A percentile compares a stretch with the other conserved stretches of the same genome.
These are phyloP conservation scores for Gallinago solitaria DNA, from an alignment of 2,797 vertebrate genomes.

Conservation along the genomic window DNA sequence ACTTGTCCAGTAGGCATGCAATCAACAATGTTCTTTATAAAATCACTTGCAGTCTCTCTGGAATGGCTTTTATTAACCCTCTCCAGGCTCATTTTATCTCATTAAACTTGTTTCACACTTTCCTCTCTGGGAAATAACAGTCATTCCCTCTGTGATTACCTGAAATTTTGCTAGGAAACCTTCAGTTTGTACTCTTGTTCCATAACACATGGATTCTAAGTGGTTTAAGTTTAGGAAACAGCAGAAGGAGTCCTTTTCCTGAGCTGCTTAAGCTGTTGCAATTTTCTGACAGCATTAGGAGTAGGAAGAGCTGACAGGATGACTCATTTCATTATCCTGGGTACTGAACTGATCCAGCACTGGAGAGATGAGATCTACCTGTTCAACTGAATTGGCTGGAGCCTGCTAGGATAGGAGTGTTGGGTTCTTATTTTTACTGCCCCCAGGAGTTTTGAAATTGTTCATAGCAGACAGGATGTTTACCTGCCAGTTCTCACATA, in stretches of 20 bases:
- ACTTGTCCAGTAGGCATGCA: not conserved
- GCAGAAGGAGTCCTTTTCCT: not conserved
- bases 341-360: not conserved
- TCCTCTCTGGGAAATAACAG: not conserved
- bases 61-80: not conserved
- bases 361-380: not conserved
- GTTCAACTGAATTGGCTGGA: not conserved
- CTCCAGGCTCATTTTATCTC: not conserved
- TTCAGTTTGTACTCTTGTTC: not conserved
- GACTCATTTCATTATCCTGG: not conserved
- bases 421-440: not conserved
- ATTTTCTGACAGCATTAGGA: not conserved
- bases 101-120: not conserved
- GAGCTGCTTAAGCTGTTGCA: not conserved
- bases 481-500: not conserved
- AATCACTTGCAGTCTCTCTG: not conserved
- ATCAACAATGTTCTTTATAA: not conserved
- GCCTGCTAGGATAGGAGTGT: not conserved
- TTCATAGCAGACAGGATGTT: not conserved
- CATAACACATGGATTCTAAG: fast-evolving
- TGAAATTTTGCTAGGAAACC: not conserved
- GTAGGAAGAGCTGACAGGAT: not conserved
- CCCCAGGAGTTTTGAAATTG: not conserved
- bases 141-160: not conserved
- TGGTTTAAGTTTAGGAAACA: not conserved